phyloP scores from a whole-genome alignment of 2,888 invertebrate genomes.

The Tipula helvola region DNA sequence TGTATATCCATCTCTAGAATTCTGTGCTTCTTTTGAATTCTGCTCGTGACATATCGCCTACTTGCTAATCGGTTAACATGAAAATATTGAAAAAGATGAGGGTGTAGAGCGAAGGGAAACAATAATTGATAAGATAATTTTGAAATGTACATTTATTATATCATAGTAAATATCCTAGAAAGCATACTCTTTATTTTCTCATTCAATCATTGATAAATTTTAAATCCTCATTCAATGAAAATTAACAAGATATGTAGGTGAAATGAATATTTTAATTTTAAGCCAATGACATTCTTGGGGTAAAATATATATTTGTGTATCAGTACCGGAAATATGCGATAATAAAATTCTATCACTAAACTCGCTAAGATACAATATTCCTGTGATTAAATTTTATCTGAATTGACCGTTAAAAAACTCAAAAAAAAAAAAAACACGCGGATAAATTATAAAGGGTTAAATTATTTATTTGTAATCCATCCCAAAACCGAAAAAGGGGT shows the following conservation, averaged over 20 bases:
- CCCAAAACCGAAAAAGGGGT: background rate
- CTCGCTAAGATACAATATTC: background rate
- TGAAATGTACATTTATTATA: background rate
- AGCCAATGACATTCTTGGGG: too few relatives aligned
- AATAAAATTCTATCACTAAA: background rate
- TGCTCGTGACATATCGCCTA: background rate
- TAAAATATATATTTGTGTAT: too few relatives aligned
- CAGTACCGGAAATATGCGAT: background rate
- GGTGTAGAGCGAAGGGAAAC: background rate
- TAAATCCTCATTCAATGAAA: too few relatives aligned
- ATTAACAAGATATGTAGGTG: background rate
- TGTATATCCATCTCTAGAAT: background rate
- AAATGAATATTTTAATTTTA: background rate
- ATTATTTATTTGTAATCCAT: background rate
- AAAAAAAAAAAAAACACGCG: background rate
- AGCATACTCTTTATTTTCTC: background rate
- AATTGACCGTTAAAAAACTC: background rate
- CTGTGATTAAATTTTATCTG: background rate
- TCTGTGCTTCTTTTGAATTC: background rate
- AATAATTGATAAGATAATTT: background rate
- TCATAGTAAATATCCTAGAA: background rate
- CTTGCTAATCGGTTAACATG: background rate
- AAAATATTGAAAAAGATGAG: background rate
- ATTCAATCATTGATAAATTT: background rate
- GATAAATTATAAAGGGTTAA: background rate